Base-by-base conservation (phyloP, 2,888 invertebrate genomes). In the Andrena hattorfiana region DNA sequence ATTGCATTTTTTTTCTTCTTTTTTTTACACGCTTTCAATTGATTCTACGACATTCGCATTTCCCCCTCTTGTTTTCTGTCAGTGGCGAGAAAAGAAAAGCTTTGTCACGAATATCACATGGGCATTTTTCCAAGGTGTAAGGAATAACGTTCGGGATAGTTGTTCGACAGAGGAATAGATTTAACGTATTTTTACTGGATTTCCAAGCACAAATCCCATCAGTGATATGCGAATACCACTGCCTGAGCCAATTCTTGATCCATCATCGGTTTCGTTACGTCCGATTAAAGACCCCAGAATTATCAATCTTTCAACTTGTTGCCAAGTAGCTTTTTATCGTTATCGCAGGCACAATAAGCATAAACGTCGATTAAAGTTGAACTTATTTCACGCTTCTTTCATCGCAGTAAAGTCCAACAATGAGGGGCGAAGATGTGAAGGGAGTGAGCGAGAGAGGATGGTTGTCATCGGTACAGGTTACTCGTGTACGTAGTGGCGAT, bases 1-100 rank as follows among this genome's bases (percentile, higher is more conserved):
- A 83, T 79, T 81, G 87, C 86, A 87, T 86, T 89, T 85, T 42
- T 35, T 16, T 42, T 42, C 42, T 42, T 42, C 42, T 42, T 13
- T 42, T 35, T 42, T 76, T 69, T 69, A 70, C 66, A 35, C 64
- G 75, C 78, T 71, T 64, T 71, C 78, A 42, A 80, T 76, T 59
- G 62, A 72, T 26, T 78, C 56, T 69, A 32, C 64, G 60, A 64
- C 69, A 74, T 67, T 70, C 64, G 77, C 69, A 85, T 66, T 84
- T 84, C 26, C 51, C 42, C 59, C 69, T 78, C 51, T 54, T 72
- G 30, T 78, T 78, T 77, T 42, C 74, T 68, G 77, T 64, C 26
- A 68, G 26, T 32, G 26, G 16, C 30, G 51, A 30, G 28, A 48
- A 64, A 26, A 35, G 63, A 7, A 28, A 68, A 6, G 80, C 35